Conservation (phyloP, 2,888 invertebrate species). For the Eupithecia inturbata region DNA sequence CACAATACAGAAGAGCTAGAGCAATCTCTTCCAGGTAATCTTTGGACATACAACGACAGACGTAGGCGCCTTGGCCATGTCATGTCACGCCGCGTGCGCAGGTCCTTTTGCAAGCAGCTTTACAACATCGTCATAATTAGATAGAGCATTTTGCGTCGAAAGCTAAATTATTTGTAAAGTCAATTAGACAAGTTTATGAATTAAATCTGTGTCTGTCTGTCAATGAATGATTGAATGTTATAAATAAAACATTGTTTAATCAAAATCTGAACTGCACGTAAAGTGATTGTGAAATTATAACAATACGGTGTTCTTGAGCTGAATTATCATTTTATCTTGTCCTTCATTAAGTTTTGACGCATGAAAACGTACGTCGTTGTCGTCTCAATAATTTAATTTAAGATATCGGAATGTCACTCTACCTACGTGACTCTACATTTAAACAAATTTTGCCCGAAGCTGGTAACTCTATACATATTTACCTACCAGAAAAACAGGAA, state of each 20-base stretch:
- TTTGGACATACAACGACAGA: neutral
- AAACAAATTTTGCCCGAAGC: slow-evolving; percentile 7
- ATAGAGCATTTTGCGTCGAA: slow-evolving; percentile 3
- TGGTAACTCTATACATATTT: slow-evolving; percentile 4
- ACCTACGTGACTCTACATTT: slow-evolving; percentile 1
- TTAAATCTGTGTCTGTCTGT: slow-evolving; percentile 18
- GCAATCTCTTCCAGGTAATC: too few relatives aligned
- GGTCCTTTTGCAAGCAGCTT: neutral
- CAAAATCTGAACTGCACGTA: neutral
- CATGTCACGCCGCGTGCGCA: neutral
- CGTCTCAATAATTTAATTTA: neutral
- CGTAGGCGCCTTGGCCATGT: neutral
- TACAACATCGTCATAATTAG: neutral
- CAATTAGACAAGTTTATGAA: slow-evolving; percentile 20
- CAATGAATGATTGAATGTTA: slow-evolving; percentile 15
- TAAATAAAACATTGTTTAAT: slow-evolving; percentile 17
- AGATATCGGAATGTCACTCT: neutral
- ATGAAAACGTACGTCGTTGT: neutral
- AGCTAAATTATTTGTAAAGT: slow-evolving; percentile 17
- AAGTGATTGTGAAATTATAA: slow-evolving; percentile 17
- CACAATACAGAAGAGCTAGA: too few relatives aligned
- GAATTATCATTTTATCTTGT: neutral
- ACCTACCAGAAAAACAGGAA: slow-evolving; percentile 19
- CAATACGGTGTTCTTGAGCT: neutral
- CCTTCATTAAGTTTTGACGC: neutral